phyloP scores from a whole-genome alignment of 2,113 vertebrate species.

The Macrotus californicus region DNA sequence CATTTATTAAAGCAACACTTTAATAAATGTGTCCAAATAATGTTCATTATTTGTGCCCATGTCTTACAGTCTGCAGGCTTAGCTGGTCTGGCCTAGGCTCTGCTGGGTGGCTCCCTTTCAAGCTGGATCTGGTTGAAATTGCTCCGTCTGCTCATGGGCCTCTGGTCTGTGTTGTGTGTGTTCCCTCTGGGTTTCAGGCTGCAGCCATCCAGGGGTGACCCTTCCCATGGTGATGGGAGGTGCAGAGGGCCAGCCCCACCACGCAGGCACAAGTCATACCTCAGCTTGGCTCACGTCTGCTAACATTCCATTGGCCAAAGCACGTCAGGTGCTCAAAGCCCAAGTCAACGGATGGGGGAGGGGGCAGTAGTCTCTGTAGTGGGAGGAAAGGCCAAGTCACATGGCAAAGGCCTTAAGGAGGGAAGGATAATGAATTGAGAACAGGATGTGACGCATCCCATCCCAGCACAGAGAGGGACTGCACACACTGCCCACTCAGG shows the following conservation, averaged over 20 bases:
- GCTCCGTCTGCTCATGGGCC: background rate
- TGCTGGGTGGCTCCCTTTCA: background rate
- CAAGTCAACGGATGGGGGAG: background rate
- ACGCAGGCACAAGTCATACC: background rate
- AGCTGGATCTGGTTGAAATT: background rate
- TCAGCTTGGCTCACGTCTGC: background rate
- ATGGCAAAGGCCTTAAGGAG: background rate
- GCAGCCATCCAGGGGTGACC: background rate
- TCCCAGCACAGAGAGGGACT: background rate
- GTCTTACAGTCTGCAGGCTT: background rate
- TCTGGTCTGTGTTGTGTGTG: background rate
- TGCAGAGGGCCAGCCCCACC: background rate
- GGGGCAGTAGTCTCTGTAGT: background rate
- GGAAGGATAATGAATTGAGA: background rate
- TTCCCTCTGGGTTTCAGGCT: background rate
- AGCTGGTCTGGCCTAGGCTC: background rate
- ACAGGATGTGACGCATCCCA: background rate
- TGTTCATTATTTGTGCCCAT: background rate
- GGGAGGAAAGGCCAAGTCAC: background rate
- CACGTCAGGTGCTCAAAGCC: background rate
- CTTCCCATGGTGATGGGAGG: background rate
- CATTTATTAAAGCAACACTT: background rate
- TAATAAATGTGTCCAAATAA: too few relatives aligned
- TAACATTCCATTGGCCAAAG: background rate
- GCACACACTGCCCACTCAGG: background rate